Base-by-base conservation (phyloP, 2,888 invertebrate genomes). In the Ochlodes sylvanus region DNA sequence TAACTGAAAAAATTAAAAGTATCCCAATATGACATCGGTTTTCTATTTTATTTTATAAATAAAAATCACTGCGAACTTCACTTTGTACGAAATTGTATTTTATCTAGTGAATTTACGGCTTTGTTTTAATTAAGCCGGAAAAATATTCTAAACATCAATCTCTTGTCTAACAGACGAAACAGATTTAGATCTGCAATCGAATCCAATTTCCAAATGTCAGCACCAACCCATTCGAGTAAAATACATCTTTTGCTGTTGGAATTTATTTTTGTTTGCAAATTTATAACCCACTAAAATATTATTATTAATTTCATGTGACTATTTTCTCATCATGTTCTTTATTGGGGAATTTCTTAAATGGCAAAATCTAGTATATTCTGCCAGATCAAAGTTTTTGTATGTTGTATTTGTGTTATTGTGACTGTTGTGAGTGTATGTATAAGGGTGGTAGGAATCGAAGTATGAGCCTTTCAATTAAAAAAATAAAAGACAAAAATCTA, bases 401-500 rank as follows among this genome's bases (percentile, higher is more conserved):
- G 5, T 27, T 5, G 3, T 27, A 12, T 10, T 38, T 10, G 12
- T 38, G 38, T 3, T 12, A 38, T 38, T 38, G 1, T 38, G 3
- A 38, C 3, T 38, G 12, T 2, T 12, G 2, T 38, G 7, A 34
- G 34, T 9, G 7, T 38, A 38, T 34, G 34, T 34, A 34, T 7
- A 7, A 34, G 1, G 34, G 7, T 34, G 9, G 4, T 34, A 34
- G 34, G 3, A 7, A n/a, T 42, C n/a, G n/a, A 44, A 44, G 3
- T 5, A 44, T n/a, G n/a, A 6, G 9, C 0, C 3, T 15, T 0
- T 47, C 14, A 14, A 44, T 42, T 12, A 14, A 10, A 17, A 15
- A 27, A 27, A 38, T 50, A 38, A 70, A 62, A 72, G 73, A 72
- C 57, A 72, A 74, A 71, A 54, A 68, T 21, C 60, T 68, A 74